A percentile compares a stretch with the other conserved stretches of the same genome.
Conservation (phyloP, 1,140 invertebrate genomes). For the Hylyphantes graminicola region DNA sequence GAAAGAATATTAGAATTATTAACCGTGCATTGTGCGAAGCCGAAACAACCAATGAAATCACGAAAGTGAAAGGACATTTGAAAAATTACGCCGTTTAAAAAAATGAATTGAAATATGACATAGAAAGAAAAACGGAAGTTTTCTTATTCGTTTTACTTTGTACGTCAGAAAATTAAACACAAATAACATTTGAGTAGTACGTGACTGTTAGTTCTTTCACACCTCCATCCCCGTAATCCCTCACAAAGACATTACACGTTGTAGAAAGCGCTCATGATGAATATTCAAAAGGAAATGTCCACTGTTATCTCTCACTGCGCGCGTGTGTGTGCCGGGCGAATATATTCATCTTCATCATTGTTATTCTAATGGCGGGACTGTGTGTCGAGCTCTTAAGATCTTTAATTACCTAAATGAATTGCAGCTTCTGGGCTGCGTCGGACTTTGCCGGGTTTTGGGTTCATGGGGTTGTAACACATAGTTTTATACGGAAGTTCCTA, state of each 20-base stretch:
- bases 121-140: no score
- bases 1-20: no score
- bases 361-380: conserved; percentile 54
- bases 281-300: conserved; percentile 49
- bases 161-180: no score
- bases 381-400: conserved; percentile 48
- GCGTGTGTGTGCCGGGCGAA: neutral
- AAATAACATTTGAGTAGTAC: no score
- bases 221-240: conserved; percentile 4
- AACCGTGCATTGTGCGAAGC: no score
- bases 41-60: no score
- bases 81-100: no score
- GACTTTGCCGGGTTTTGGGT: neutral
- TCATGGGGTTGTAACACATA: neutral
- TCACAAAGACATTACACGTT: conserved; percentile 56
- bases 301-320: conserved; percentile 22
- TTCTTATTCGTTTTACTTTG: no score
- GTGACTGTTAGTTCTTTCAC: no score
- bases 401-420: conserved; percentile 57
- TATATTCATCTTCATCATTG: conserved; percentile 55
- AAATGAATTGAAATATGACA: no score
- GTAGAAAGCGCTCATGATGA: conserved; percentile 22
- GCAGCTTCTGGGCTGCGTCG: neutral
- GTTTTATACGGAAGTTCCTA: neutral
- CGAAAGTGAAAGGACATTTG: no score